A percentile compares a stretch with the other conserved stretches of the same genome.
phyloP scores from a whole-genome alignment of 2,888 invertebrate species.

The Limulus polyphemus region DNA sequence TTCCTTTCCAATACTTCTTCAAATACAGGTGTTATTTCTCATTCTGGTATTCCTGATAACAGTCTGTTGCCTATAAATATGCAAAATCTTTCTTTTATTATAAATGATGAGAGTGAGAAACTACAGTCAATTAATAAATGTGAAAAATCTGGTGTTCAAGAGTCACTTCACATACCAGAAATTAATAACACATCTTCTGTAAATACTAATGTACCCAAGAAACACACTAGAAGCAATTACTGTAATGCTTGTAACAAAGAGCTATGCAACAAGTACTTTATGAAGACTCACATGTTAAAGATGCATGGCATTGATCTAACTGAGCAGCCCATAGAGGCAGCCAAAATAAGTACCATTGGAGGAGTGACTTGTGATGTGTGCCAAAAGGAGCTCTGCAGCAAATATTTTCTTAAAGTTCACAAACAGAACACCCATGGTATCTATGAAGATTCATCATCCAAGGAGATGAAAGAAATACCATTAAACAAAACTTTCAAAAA shows the following conservation, averaged over 20 bases:
- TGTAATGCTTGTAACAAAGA: conserved; percentile 98
- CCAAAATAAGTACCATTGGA: conserved; percentile 55
- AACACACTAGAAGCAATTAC: conserved; percentile 48
- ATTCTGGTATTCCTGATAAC: conserved; percentile 4
- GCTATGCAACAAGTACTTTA: conserved; percentile 97
- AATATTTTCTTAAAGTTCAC: conserved; percentile 92
- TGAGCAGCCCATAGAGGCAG: conserved; percentile 49
- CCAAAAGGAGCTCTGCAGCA: conserved; percentile 94
- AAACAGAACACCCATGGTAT: conserved; percentile 97
- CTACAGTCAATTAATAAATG: no score
- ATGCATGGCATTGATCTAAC: conserved; percentile 95
- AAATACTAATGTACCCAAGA: no score
- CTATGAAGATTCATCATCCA: conserved; percentile 50
- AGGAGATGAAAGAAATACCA: conserved; percentile 9
- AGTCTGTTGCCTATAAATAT: background rate
- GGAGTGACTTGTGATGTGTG: conserved; percentile 95
- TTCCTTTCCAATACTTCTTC: no score
- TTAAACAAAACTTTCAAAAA: conserved; percentile 7
- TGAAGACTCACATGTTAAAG: conserved; percentile 98
- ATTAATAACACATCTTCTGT: no score
- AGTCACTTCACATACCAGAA: no score
- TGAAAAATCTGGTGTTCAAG: no score
- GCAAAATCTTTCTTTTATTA: no score
- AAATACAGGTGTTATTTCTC: no score
- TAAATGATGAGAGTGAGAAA: no score